Base-by-base conservation (phyloP, 2,113 vertebrate species). In the Diglossa brunneiventris region DNA sequence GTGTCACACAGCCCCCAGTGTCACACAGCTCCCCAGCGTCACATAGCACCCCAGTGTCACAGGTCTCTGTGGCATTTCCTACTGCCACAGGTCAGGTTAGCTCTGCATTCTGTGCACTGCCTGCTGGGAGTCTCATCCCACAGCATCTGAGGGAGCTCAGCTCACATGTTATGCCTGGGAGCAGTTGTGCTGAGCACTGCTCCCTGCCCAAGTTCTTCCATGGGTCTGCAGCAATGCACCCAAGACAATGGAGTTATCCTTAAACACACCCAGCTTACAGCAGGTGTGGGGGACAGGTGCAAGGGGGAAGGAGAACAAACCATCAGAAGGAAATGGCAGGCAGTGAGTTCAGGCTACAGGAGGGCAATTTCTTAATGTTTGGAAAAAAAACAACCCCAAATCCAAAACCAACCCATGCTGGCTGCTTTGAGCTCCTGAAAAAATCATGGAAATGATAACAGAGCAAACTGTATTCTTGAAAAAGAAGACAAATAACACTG, bases 251-350 rank as follows among this genome's bases (percentile, higher is more conserved):
- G 0, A 6, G 21, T 8, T 39, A 52, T 12, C 62, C 31, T 64
- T 23, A 55, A 39, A 68, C 13, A 55, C 10, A 52, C 24, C 33
- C 1, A 59, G 62, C 35, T 63, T 27, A 30, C 49, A 85, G 3
- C 1, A 10, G 12, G 26, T 11, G 7, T 22, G 47, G n/a, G 26
- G 15, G 5, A 24, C 0, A 0, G 8, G 5, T 2, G 1, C 14
- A 27, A 42, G 64, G 15, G 22, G 68, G 11, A 62, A 68, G 17
- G 80, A 74, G 85, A 86, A 50, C 10, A 81, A 76, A 44, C 56
- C 11, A 46, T 19, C 21, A 44, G 7, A 64, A 76, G 35, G 30
- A 82, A 76, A 64, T 2, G n/a, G 41, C 44, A 86, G 42, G 37
- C 58, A 55, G 33, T 0, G 2, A 83, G 47, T 58, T 92, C 39